phyloP scores from a whole-genome alignment of 2,113 vertebrate genomes.

The Platichthys flesus region DNA sequence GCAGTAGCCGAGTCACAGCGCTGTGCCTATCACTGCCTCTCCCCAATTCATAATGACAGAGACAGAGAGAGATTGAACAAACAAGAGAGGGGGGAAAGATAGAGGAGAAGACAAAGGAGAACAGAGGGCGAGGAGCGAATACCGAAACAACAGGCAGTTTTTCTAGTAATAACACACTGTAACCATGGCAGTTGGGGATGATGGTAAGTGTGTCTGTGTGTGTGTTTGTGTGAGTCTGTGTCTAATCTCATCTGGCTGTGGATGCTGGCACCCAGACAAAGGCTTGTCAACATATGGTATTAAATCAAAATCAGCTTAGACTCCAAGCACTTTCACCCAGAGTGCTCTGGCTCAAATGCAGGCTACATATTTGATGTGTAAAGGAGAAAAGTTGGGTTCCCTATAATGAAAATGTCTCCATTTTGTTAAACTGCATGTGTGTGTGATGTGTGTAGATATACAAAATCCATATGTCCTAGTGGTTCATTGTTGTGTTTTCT shows the following conservation, averaged over 20 bases:
- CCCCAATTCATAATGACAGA: conserved; percentile 72
- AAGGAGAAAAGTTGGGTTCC: conserved; percentile 8
- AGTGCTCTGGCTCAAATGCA: conserved; percentile 37
- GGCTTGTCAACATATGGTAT: conserved; percentile 66
- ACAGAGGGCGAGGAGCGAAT: conserved; percentile 27
- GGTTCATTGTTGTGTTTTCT: not conserved
- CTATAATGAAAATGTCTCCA: conserved; percentile 13
- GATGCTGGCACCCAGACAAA: conserved; percentile 64
- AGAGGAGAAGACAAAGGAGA: conserved; percentile 52
- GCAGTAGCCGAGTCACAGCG: conserved; percentile 61
- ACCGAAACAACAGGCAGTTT: conserved; percentile 27
- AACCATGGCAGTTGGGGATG: conserved; percentile 70
- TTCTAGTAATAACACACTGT: conserved; percentile 41
- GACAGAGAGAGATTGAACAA: conserved; percentile 58
- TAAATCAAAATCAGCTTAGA: conserved; percentile 71
- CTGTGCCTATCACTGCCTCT: conserved; percentile 75
- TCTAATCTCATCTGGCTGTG: conserved; percentile 64
- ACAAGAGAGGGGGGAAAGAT: conserved; percentile 36
- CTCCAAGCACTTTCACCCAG: conserved; percentile 42
- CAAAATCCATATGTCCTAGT: too few species aligned
- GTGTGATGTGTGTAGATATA: not conserved
- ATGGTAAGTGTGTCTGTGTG: conserved; percentile 57
- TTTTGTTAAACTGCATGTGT: not conserved
- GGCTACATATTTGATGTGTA: not conserved
- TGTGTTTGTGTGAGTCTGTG: conserved; percentile 23